These are phyloP conservation scores for Brachypodius melanocephalos DNA, from an alignment of 2,113 vertebrate genomes.

Conservation along the genomic window DNA sequence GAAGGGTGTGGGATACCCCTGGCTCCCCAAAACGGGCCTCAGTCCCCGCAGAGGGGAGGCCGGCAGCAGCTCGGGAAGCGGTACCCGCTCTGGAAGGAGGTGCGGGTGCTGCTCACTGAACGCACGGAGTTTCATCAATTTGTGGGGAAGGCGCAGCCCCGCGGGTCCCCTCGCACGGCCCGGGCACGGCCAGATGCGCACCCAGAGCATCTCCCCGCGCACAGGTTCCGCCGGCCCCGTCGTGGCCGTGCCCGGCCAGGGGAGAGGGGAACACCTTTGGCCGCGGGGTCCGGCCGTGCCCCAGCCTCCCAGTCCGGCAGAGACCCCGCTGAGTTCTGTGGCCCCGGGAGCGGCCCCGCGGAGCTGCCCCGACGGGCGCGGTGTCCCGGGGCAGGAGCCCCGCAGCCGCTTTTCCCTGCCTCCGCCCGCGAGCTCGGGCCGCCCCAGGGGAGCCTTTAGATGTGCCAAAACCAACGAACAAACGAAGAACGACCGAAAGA, in stretches of 20 bases:
- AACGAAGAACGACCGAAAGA: background rate
- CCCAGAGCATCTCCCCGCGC: background rate
- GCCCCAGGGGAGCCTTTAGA: background rate
- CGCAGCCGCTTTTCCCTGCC: background rate
- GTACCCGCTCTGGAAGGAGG: background rate
- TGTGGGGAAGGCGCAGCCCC: background rate
- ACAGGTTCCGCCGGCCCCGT: background rate
- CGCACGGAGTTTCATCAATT: rapidly evolving
- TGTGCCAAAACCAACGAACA: background rate
- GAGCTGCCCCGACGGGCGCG: background rate
- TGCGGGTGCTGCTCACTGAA: rapidly evolving
- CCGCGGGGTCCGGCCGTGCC: background rate
- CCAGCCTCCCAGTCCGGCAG: background rate
- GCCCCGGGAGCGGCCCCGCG: background rate
- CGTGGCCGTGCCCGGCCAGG: background rate
- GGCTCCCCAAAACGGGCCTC: background rate
- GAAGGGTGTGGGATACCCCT: rapidly evolving
- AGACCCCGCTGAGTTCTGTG: background rate
- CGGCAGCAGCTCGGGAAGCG: background rate
- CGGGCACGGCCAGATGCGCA: background rate
- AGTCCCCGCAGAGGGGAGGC: rapidly evolving
- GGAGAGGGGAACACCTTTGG: rapidly evolving
- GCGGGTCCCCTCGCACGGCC: background rate
- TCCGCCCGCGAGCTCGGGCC: too few species aligned
- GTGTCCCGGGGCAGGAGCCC: background rate